These are phyloP conservation scores for Chiloscyllium plagiosum DNA, from an alignment of 2,113 vertebrate genomes.

Conservation along the genomic window DNA sequence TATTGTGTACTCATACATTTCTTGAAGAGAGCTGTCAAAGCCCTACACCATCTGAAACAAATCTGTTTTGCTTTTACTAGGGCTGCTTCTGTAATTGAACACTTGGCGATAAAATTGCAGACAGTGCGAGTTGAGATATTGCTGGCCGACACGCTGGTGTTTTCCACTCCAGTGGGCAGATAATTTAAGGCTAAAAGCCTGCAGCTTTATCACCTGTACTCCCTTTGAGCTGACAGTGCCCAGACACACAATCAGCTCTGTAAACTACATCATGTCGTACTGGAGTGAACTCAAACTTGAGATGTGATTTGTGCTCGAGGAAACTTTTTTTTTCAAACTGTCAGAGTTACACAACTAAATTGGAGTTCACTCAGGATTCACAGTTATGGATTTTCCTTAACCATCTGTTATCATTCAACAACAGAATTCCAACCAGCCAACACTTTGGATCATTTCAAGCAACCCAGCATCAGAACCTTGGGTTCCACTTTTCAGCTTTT, in stretches of 20 bases:
- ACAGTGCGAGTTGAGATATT: not conserved
- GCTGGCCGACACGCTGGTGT: not conserved
- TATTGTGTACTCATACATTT: not conserved
- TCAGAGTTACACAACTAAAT: not conserved
- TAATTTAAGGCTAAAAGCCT: not conserved
- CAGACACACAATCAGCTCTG: not conserved
- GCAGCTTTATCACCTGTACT: not conserved
- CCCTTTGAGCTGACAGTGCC: not conserved
- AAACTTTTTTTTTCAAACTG: not conserved
- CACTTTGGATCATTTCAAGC: not conserved
- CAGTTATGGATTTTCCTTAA: too few relatives aligned
- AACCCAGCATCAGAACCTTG: too few relatives aligned
- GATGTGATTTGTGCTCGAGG: not conserved
- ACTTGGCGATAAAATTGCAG: not conserved
- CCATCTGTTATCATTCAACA: too few relatives aligned
- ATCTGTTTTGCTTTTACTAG: not conserved
- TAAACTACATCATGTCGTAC: not conserved
- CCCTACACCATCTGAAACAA: not conserved
- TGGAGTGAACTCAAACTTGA: not conserved
- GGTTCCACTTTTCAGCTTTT: not conserved
- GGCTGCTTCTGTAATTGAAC: not conserved
- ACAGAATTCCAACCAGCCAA: not conserved
- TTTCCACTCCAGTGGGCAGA: not conserved
- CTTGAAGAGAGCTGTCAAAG: not conserved
- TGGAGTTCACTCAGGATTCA: not conserved